Evolutionary conservation across 2,113 vertebrate genomes (phyloP), one percentile per base, ranked within the genome.

Genomic region (Benitochromis conjunctus): DNA sequence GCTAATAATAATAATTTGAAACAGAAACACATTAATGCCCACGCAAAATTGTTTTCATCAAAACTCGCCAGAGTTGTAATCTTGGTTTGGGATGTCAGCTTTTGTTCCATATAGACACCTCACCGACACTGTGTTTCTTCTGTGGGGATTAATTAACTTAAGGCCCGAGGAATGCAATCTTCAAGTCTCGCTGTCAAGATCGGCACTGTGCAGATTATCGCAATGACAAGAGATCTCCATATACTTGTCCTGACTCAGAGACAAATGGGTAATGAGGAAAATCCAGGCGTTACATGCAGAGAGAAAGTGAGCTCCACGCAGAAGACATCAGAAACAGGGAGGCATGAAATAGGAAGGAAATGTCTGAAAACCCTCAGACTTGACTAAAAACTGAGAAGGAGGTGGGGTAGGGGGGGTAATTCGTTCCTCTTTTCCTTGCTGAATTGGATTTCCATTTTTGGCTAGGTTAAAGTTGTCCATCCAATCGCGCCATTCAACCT

Each of bases 391-490:
- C 84, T 29, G 88, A 60, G 83, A 64, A 88, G 84, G 57, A 87
- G n/a, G 41, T 78, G 77, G 79, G 88, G 24, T 38, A 38, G 24
- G 81, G 77, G 77, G 89, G 76, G 89, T 94, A 90, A 92, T 93
- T 94, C 88, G 85, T 92, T 94, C 91, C 57, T 86, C 89, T 92
- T 94, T 92, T 93, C 89, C 89, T 87, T 21, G 36, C 89, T 89
- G 93, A 94, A 94, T 93, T 94, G 86, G 90, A 95, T 95, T 95
- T 95, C 92, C 92, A 94, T 94, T 93, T 92, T 85, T 85, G 83
- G 86, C 85, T 84, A 64, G 92, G 88, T 94, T 89, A 88, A 95
- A 93, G 95, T 93, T 95, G 94, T 94, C 92, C 79, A 54, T 91
- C 91, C 93, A 92, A 93, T 92, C 85, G 14, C 36, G 85, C 53